Evolutionary conservation across 2,113 vertebrate species (phyloP), one percentile per base, ranked within the genome.

Genomic region (Ellobius talpinus): DNA sequence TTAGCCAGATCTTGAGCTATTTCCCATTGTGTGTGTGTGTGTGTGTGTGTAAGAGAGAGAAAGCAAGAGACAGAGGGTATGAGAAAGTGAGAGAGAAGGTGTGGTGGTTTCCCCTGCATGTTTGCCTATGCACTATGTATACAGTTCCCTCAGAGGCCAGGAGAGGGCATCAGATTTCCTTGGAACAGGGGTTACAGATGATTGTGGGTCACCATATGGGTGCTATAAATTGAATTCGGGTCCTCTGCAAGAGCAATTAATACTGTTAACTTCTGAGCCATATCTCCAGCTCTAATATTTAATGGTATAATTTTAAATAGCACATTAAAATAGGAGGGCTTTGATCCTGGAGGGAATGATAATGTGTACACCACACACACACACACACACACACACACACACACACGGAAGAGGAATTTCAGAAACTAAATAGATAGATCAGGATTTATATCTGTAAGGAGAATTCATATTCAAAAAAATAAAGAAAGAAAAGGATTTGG

Each of bases 361-460:
- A 24, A 50, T 70, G 19, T n/a, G 9, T 24, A 31, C 63, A 26
- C 24, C 52, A 65, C 23, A 63, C 58, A 21, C 17, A 63, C 29
- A 19, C 2, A 66, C 4, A 14, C 29, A 66, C 29, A 66, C 3
- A 31, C 3, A 24, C 16, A 31, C 2, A 47, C 31, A 33, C 29
- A 33, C 31, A 68, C 12, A 16, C 1, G 3, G 23, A 65, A 47
- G 73, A 63, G 19, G 17, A 55, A 70, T 70, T 90, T 91, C 42
- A 89, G 31, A 89, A 78, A 73, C 72, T 52, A 14, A n/a, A 63
- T 19, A 55, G 55, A 61, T 21, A n/a, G 42, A 52, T 74, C 87
- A 84, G 58, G 77, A 96, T 79, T 85, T 66, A 76, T 87, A 86
- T 50, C 66, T 89, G 86, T 85, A 87, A 88, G 76, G 85, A 33